Conservation (phyloP, 2,797 vertebrate genomes). For the Manis crassicaudata region DNA sequence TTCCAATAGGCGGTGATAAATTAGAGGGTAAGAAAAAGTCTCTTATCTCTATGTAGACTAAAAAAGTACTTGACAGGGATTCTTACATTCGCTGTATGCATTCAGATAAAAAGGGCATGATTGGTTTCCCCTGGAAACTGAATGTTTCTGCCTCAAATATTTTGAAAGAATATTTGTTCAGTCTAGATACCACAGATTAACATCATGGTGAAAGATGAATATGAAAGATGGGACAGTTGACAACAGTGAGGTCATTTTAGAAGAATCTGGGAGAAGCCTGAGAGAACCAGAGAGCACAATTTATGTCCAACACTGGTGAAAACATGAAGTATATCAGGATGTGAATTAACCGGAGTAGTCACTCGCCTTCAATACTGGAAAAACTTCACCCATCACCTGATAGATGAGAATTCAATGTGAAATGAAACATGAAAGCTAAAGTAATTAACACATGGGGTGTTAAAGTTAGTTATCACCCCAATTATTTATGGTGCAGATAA, state of each 20-base stretch:
- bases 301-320: neutral
- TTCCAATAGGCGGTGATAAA: conserved; percentile 41
- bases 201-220: rapidly evolving
- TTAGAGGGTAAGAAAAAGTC: conserved; percentile 41
- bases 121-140: neutral
- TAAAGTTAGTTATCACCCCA: neutral
- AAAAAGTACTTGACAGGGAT: neutral
- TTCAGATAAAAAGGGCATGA: neutral
- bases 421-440: neutral
- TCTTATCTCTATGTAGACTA: conserved; percentile 63
- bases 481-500: neutral
- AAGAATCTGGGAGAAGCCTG: neutral
- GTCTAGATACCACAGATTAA: neutral
- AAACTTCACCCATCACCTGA: neutral
- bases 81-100: neutral
- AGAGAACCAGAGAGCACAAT: neutral
- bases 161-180: neutral
- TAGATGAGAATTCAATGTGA: neutral
- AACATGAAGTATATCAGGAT: neutral
- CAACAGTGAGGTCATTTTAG: too few species aligned
- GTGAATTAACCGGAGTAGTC: neutral
- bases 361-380: neutral
- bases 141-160: neutral
- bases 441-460: neutral
- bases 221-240: rapidly evolving